A percentile compares a stretch with the other conserved stretches of the same genome.
Evolutionary conservation across 2,888 invertebrate species (phyloP).

Genomic region (Nebria salina): DNA sequence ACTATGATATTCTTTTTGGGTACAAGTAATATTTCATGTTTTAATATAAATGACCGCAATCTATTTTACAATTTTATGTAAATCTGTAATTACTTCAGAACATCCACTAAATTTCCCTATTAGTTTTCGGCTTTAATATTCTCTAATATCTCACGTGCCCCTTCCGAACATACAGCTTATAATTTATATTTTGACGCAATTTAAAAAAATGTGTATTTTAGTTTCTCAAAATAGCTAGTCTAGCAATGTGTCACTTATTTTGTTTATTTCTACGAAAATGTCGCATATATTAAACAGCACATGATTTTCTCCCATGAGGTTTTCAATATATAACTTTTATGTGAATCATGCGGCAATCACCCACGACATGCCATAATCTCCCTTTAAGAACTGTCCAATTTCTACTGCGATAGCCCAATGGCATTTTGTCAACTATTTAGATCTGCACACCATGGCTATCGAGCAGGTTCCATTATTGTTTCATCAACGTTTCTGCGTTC

Average conservation of each 20-base stretch:
- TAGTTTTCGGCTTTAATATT: too few relatives aligned
- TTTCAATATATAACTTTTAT: slow-evolving; percentile 26
- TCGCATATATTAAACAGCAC: neutral
- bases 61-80: too few relatives aligned
- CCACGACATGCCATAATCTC: slow-evolving; percentile 26
- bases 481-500: neutral
- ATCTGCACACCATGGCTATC: neutral
- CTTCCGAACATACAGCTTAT: too few relatives aligned
- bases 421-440: slow-evolving; percentile 58
- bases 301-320: neutral
- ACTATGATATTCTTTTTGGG: too few relatives aligned
- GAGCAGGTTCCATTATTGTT: slow-evolving; percentile 21
- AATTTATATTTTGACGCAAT: too few relatives aligned
- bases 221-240: neutral
- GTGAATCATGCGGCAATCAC: slow-evolving; percentile 33
- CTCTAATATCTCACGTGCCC: too few relatives aligned
- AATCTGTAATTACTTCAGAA: too few relatives aligned
- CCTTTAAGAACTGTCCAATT: slow-evolving; percentile 20
- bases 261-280: neutral
- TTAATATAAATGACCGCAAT: too few relatives aligned
- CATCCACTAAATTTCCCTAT: too few relatives aligned
- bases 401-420: slow-evolving; percentile 44
- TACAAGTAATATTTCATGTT: too few relatives aligned
- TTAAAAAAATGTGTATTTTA: neutral
- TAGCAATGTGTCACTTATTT: neutral